These are phyloP conservation scores for Achatina immaculata DNA, from an alignment of 1,140 invertebrate genomes.

Conservation along the genomic window DNA sequence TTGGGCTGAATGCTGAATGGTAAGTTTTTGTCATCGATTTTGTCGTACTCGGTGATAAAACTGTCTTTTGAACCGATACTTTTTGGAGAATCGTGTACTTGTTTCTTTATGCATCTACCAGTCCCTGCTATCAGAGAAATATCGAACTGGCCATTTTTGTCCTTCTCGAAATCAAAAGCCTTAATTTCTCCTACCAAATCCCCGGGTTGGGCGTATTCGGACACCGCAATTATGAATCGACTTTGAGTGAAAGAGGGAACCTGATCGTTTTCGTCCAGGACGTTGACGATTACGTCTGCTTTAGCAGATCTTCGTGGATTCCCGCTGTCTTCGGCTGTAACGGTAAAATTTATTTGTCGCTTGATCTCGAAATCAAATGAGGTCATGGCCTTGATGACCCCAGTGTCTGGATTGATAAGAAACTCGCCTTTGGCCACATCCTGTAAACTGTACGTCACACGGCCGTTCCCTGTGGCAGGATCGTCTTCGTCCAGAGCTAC, in stretches of 20 bases:
- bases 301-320: conserved; percentile 38
- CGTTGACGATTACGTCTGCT: conserved; percentile 42
- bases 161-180: conserved; percentile 43
- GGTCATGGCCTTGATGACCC: conserved; percentile 41
- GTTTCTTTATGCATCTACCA: not conserved
- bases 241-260: conserved; percentile 42
- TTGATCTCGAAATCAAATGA: conserved; percentile 50
- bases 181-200: conserved; percentile 38
- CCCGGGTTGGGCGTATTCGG: conserved; percentile 43
- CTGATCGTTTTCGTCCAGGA: conserved; percentile 58
- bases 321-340: conserved; percentile 53
- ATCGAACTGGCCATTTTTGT: conserved; percentile 43
- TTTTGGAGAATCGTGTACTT: too few species aligned
- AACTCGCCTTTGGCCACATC: conserved; percentile 32
- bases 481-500: conserved; percentile 86
- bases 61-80: not conserved
- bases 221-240: conserved; percentile 46
- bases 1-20: conserved; percentile 40
- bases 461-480: conserved; percentile 74
- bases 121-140: conserved; percentile 23
- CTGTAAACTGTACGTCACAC: conserved; percentile 48
- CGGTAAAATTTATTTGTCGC: conserved; percentile 45
- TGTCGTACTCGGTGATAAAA: not conserved
- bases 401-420: conserved; percentile 39
- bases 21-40: conserved; percentile 5